A percentile compares a stretch with the other conserved stretches of the same genome.
These are phyloP conservation scores for Lepidurus couesii DNA, from an alignment of 1,140 invertebrate genomes.

Conservation along the genomic window DNA sequence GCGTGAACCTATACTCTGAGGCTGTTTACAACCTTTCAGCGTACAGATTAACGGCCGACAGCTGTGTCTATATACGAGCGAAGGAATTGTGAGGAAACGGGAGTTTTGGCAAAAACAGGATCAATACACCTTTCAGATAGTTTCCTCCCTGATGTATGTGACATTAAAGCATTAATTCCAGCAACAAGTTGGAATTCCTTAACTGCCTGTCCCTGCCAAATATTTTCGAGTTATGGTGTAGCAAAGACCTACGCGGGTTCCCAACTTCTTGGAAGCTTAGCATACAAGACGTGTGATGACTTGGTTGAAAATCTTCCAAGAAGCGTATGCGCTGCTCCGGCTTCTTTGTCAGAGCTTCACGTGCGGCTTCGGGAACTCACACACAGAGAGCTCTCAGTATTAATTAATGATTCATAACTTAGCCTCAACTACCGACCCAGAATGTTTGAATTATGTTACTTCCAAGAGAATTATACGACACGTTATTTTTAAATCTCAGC, in stretches of 20 bases:
- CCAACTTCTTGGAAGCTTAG: not conserved
- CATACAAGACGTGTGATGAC: not conserved
- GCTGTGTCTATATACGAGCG: not conserved
- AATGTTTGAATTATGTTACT: not conserved
- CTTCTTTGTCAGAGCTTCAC: not conserved
- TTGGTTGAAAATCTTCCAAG: not conserved
- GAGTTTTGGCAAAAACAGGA: not conserved
- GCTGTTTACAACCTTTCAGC: not conserved
- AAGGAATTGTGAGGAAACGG: not conserved
- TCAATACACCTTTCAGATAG: not conserved
- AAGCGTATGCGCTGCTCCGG: not conserved
- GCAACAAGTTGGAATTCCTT: not conserved
- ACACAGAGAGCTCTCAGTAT: not conserved
- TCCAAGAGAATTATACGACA: not conserved
- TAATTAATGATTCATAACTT: conserved; percentile 22
- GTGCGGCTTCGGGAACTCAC: not conserved
- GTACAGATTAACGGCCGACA: not conserved
- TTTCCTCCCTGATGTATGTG: not conserved
- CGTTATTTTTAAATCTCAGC: not conserved
- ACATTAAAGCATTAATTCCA: not conserved
- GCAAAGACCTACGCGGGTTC: not conserved
- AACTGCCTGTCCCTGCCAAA: not conserved
- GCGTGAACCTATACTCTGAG: not conserved
- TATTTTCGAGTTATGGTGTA: not conserved
- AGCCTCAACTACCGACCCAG: conserved; percentile 1